phyloP scores from a whole-genome alignment of 2,797 vertebrate genomes.

The Diglossa cyanea region DNA sequence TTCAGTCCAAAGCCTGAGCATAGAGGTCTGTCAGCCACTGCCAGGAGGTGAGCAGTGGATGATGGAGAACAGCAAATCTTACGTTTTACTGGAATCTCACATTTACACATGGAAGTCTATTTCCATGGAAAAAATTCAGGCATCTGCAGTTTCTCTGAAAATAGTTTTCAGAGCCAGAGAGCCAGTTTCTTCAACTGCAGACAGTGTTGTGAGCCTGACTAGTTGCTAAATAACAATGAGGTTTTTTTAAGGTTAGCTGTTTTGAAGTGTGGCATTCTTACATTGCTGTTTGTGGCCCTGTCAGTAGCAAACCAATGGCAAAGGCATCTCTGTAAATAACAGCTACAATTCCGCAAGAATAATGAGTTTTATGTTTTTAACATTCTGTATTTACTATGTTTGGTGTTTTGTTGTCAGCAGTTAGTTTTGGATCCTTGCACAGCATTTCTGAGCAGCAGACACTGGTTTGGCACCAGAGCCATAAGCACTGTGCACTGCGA shows the following conservation, averaged over 20 bases:
- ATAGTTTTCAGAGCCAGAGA: neutral
- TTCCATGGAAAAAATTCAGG: neutral
- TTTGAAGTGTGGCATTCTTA: neutral
- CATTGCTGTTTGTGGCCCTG: neutral
- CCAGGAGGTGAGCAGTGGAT: neutral
- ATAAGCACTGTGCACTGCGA: fast-evolving
- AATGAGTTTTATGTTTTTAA: neutral
- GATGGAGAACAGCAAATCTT: neutral
- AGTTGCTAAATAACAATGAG: neutral
- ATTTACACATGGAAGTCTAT: neutral
- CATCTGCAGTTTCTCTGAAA: neutral
- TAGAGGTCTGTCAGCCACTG: neutral
- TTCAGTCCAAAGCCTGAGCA: neutral
- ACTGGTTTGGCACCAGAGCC: neutral
- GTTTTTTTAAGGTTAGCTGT: neutral
- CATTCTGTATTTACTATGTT: neutral
- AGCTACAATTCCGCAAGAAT: neutral
- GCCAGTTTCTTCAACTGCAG: neutral
- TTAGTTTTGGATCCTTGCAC: neutral
- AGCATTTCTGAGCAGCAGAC: neutral
- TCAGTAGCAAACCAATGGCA: neutral
- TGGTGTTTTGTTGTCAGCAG: neutral
- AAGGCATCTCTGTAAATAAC: neutral
- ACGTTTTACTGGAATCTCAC: neutral
- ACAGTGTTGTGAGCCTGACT: neutral